phyloP scores from a whole-genome alignment of 2,888 invertebrate species.

The Ichneumoninae sp. region DNA sequence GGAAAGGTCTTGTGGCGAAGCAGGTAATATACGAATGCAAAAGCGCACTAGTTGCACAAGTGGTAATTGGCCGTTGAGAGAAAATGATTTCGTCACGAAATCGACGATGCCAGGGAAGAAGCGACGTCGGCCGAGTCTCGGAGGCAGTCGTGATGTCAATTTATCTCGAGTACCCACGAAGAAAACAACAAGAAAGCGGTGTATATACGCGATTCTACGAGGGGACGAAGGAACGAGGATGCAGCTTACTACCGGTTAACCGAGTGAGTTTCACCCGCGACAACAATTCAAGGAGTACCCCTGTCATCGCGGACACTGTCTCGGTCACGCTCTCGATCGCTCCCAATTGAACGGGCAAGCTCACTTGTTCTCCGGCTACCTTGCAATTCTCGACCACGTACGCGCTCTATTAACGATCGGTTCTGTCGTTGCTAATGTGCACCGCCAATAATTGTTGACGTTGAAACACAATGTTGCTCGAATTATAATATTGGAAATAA shows the following conservation, averaged over 20 bases:
- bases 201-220: background rate
- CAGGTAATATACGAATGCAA: slow-evolving; percentile 2
- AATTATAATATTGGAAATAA: too few relatives aligned
- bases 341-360: slow-evolving; percentile 56
- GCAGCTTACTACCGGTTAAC: slow-evolving; percentile 33
- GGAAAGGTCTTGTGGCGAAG: slow-evolving; percentile 20
- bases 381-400: slow-evolving; percentile 48
- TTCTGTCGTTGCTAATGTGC: background rate
- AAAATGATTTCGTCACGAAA: slow-evolving; percentile 66
- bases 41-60: slow-evolving; percentile 56
- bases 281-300: slow-evolving; percentile 50
- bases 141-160: slow-evolving; percentile 46
- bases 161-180: slow-evolving; percentile 31
- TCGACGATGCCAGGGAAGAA: slow-evolving; percentile 35
- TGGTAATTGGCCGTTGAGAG: slow-evolving; percentile 62
- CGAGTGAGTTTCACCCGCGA: slow-evolving; percentile 48
- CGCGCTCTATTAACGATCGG: slow-evolving; percentile 18
- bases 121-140: slow-evolving; percentile 29
- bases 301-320: slow-evolving; percentile 59
- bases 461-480: too few relatives aligned
- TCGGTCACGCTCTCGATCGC: slow-evolving; percentile 68
- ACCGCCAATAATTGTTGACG: too few relatives aligned
- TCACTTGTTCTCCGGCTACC: slow-evolving; percentile 12
- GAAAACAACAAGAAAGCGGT: slow-evolving; percentile 17
- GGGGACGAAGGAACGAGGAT: background rate